A percentile compares a stretch with the other conserved stretches of the same genome.
Conservation (phyloP, 2,797 vertebrate species). For the Orientallactaga sibirica region DNA sequence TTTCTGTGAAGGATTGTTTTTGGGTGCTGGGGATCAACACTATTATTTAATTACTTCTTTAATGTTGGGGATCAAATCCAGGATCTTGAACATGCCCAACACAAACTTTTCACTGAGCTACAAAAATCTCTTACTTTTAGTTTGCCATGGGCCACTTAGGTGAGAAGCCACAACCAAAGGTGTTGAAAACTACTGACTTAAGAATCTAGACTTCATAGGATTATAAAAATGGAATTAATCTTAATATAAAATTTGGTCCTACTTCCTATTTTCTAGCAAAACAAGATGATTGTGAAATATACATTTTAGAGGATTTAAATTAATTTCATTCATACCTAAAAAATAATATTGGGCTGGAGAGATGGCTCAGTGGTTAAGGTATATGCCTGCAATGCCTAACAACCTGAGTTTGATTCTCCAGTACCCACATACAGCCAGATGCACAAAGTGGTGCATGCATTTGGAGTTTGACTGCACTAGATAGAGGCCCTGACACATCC, state of each 20-base stretch:
- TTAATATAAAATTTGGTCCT: neutral
- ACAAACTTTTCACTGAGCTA: neutral
- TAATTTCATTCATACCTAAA: constrained; percentile 40
- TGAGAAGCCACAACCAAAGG: constrained; percentile 6
- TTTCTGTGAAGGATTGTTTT: neutral
- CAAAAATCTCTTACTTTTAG: neutral
- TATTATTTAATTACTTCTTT: neutral
- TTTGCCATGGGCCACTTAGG: neutral
- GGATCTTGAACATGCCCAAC: neutral
- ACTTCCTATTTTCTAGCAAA: constrained; percentile 14
- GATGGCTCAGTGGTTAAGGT: too few relatives aligned
- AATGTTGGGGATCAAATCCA: neutral
- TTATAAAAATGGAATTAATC: constrained; percentile 1
- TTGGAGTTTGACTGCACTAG: too few relatives aligned
- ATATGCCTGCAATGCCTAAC: too few relatives aligned
- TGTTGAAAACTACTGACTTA: neutral
- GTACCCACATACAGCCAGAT: too few relatives aligned
- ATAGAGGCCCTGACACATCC: too few relatives aligned
- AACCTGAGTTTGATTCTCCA: too few relatives aligned
- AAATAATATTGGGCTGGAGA: neutral
- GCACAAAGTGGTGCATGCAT: too few relatives aligned
- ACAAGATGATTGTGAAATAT: constrained; percentile 26
- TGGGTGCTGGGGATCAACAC: neutral
- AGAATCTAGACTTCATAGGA: neutral
- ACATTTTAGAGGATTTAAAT: neutral